Conservation (phyloP, 2,888 invertebrate species). For the Scaptomyza cyrtandrae region DNA sequence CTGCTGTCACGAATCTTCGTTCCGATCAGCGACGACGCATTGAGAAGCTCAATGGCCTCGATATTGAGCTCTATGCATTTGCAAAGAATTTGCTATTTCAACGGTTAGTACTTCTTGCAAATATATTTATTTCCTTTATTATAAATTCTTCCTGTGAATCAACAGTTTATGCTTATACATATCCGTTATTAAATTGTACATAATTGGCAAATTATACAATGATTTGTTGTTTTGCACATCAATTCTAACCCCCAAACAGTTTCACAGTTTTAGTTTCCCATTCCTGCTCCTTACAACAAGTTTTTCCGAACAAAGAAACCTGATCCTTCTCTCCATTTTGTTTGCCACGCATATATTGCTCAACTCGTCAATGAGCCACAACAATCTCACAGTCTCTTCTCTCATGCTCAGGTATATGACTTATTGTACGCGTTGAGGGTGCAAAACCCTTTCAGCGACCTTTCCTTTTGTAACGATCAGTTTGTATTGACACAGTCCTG, state of each 20-base stretch:
- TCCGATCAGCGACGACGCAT: slow-evolving; percentile 91
- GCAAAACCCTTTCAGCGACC: slow-evolving; percentile 56
- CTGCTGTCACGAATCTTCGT: slow-evolving; percentile 91
- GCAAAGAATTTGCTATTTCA: slow-evolving; percentile 94
- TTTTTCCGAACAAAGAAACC: slow-evolving; percentile 56
- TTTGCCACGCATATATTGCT: slow-evolving; percentile 13
- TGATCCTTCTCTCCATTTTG: slow-evolving; percentile 32
- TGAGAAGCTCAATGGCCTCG: slow-evolving; percentile 92
- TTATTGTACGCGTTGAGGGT: slow-evolving; percentile 56
- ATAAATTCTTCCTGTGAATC: neutral
- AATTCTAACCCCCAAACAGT: slow-evolving; percentile 21
- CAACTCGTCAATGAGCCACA: slow-evolving; percentile 10
- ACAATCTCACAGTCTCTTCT: slow-evolving; percentile 7
- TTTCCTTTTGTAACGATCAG: slow-evolving; percentile 38
- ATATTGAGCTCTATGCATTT: slow-evolving; percentile 96
- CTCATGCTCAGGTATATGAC: slow-evolving; percentile 67
- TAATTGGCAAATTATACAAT: slow-evolving; percentile 53
- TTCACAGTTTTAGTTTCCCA: slow-evolving; percentile 16
- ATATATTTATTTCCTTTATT: neutral
- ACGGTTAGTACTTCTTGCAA: slow-evolving; percentile 85
- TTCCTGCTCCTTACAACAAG: slow-evolving; percentile 35
- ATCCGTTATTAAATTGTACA: slow-evolving; percentile 11
- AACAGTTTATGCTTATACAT: neutral
- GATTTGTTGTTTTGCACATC: slow-evolving; percentile 24
- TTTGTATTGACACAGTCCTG: slow-evolving; percentile 51